Evolutionary conservation across 2,113 vertebrate genomes (phyloP).

Genomic region (Oenanthe oenanthe): DNA sequence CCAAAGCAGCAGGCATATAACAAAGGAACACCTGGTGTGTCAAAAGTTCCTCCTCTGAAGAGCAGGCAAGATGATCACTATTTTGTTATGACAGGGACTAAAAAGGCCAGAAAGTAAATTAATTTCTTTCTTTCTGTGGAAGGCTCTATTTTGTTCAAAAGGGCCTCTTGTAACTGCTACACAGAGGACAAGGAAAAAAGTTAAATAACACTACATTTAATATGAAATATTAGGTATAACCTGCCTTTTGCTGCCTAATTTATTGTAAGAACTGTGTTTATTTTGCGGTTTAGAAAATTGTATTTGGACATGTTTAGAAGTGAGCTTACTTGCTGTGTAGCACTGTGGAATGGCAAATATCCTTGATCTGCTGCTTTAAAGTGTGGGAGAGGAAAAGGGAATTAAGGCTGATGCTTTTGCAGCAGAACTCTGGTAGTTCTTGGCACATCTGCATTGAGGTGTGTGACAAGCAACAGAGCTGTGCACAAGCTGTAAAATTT

Average conservation of each 20-base stretch:
- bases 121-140: not conserved
- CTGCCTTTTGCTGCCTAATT: not conserved
- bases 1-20: not conserved
- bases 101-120: slow-evolving; percentile 78
- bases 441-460: not conserved
- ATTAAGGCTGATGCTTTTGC: not conserved
- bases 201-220: slow-evolving; percentile 46
- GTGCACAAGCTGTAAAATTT: not conserved
- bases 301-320: not conserved
- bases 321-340: not conserved
- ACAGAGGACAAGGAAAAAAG: not conserved
- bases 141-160: not conserved
- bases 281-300: not conserved
- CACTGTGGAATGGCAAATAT: not conserved
- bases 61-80: slow-evolving; percentile 82
- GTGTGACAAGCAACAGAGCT: not conserved
- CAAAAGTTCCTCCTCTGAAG: slow-evolving; percentile 64
- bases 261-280: not conserved
- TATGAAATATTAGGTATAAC: not conserved
- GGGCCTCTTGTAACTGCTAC: not conserved
- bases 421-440: not conserved
- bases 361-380: not conserved
- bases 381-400: not conserved
- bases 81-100: slow-evolving; percentile 88
- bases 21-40: not conserved